Evolutionary conservation across 1,140 invertebrate species (phyloP).

Genomic region (Tigriopus japonicus): DNA sequence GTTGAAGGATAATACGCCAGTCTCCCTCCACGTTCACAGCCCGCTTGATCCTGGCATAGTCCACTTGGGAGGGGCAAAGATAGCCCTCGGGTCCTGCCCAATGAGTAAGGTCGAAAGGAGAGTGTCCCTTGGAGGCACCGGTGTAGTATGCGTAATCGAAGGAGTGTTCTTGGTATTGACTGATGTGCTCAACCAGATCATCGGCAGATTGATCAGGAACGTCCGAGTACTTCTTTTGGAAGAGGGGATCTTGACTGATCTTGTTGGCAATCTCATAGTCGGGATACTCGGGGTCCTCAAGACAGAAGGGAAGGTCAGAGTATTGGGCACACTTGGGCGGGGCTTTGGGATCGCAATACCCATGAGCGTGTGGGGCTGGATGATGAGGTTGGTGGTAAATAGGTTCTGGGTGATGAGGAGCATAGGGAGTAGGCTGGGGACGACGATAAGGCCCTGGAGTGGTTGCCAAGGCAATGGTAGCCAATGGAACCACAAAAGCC

Average conservation of each 20-base stretch:
- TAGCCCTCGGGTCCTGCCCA: conserved; percentile 22
- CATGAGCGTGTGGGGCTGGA: conserved; percentile 22
- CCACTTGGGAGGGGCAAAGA: conserved; percentile 17
- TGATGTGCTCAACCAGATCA: conserved; percentile 18
- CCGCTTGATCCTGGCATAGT: conserved; percentile 17
- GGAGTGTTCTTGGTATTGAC: conserved; percentile 16
- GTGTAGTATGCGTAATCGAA: conserved; percentile 19
- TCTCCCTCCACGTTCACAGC: conserved; percentile 18
- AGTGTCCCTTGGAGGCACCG: conserved; percentile 18
- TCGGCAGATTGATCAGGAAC: conserved; percentile 20
- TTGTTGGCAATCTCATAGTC: conserved; percentile 18
- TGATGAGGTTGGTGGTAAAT: conserved; percentile 16
- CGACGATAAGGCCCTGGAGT: not conserved
- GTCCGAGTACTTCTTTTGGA: conserved; percentile 19
- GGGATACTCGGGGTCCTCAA: conserved; percentile 19
- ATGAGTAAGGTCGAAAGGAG: conserved; percentile 16
- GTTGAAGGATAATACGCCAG: conserved; percentile 19
- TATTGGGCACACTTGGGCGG: conserved; percentile 18
- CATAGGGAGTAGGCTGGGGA: not conserved
- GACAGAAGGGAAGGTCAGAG: conserved; percentile 17
- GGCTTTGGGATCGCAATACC: conserved; percentile 20
- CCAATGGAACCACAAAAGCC: not conserved
- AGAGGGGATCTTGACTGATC: conserved; percentile 18
- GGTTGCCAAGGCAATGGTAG: not conserved
- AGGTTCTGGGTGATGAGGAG: not conserved